phyloP scores from a whole-genome alignment of 2,888 invertebrate species.

The Dolichomitus sp. region DNA sequence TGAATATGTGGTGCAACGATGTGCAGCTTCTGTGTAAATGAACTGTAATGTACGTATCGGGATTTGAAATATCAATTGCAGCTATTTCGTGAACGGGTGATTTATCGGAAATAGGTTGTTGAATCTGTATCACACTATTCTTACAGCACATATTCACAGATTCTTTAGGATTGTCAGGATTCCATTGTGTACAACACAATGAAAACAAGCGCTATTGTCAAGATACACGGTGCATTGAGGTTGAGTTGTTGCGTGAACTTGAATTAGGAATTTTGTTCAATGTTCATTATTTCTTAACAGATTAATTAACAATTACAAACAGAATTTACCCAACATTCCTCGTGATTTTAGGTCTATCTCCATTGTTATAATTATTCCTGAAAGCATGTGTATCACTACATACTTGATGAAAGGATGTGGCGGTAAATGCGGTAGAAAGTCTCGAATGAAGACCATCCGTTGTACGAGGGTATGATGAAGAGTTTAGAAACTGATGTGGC shows the following conservation, averaged over 20 bases:
- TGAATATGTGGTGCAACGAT: no score
- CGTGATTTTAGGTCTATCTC: not conserved
- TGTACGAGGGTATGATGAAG: not conserved
- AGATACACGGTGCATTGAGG: not conserved
- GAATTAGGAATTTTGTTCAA: no score
- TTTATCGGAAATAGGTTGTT: no score
- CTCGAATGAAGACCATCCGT: not conserved
- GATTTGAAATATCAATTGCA: no score
- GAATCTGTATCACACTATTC: no score
- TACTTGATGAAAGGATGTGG: not conserved
- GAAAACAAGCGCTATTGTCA: not conserved
- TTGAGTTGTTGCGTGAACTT: not conserved
- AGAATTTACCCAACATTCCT: not conserved
- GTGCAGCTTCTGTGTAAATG: no score
- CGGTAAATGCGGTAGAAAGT: no score
- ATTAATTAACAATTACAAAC: not conserved
- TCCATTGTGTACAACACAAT: not conserved
- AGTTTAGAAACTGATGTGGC: conserved; percentile 41
- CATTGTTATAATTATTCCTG: not conserved
- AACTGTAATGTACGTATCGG: no score
- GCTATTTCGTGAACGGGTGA: no score
- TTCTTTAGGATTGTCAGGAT: not conserved
- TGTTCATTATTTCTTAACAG: no score
- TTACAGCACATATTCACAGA: not conserved
- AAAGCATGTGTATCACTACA: not conserved